Conservation (phyloP, 2,113 vertebrate species). For the Capra hircus region DNA sequence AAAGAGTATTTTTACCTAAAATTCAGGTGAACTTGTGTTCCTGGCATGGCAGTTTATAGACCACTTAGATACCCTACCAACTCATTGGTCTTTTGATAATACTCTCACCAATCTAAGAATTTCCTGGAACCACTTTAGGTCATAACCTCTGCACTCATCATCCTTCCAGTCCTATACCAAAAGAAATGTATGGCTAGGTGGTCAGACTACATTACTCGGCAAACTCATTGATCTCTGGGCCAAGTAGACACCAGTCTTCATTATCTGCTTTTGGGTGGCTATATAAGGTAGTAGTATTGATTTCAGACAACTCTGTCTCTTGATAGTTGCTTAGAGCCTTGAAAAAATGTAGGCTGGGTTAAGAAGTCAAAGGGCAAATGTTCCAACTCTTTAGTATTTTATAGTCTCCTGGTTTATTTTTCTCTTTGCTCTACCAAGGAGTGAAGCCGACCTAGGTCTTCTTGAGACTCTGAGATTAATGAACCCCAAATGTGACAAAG, state of each 20-base stretch:
- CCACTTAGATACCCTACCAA: neutral
- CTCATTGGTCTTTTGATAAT: neutral
- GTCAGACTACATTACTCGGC: neutral
- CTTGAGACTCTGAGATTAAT: neutral
- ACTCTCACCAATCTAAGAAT: neutral
- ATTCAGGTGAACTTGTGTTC: neutral
- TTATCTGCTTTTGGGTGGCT: conserved; percentile 62
- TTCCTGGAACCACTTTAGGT: conserved; percentile 33
- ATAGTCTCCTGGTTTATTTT: conserved; percentile 24
- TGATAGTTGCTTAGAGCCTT: conserved; percentile 48
- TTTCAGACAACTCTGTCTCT: conserved; percentile 47
- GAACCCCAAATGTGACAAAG: conserved; percentile 8
- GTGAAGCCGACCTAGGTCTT: neutral
- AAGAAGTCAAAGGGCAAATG: conserved; percentile 52
- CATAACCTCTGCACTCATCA: neutral
- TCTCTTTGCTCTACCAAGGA: conserved; percentile 22
- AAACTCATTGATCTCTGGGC: conserved; percentile 57
- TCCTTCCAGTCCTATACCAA: neutral
- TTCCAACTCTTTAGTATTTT: conserved; percentile 32
- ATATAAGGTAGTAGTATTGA: conserved; percentile 54
- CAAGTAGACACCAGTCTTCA: neutral
- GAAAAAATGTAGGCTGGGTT: conserved; percentile 23
- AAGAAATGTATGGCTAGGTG: conserved; percentile 23
- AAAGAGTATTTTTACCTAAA: neutral
- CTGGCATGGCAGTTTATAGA: neutral